These are phyloP conservation scores for Trididemnum clinides DNA, from an alignment of 23 tunicate species.

Conservation along the genomic window DNA sequence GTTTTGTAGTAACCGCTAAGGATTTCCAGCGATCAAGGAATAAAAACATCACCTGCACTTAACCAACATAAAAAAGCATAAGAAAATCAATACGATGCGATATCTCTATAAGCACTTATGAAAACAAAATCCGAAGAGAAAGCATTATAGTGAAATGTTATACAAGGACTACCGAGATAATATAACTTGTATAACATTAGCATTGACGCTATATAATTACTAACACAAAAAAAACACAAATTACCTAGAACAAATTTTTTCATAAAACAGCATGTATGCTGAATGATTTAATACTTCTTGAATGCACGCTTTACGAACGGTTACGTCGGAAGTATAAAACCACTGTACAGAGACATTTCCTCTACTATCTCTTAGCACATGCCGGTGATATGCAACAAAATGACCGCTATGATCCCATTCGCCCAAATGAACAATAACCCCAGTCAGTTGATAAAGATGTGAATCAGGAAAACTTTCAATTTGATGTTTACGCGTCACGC, in stretches of 20 bases:
- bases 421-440: slow-evolving; percentile 81
- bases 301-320: slow-evolving; percentile 35
- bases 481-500: neutral
- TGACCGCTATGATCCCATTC: slow-evolving; percentile 73
- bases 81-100: too few species aligned
- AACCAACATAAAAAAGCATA: too few species aligned
- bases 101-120: too few species aligned
- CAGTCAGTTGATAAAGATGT: slow-evolving; percentile 35
- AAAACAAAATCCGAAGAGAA: too few species aligned
- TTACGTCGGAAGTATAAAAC: slow-evolving; percentile 73
- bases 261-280: slow-evolving; percentile 89
- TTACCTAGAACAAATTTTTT: slow-evolving; percentile 47
- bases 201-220: too few species aligned
- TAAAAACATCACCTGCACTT: too few species aligned
- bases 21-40: too few species aligned
- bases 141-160: too few species aligned
- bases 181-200: too few species aligned
- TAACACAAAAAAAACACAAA: too few species aligned
- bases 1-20: too few species aligned
- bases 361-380: neutral
- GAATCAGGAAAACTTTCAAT: neutral
- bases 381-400: slow-evolving; percentile 63
- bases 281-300: slow-evolving; percentile 55
- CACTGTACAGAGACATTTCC: slow-evolving; percentile 44
- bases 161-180: too few species aligned